Conservation (phyloP, 1,140 invertebrate genomes). For the Zaprionus tsacasi region DNA sequence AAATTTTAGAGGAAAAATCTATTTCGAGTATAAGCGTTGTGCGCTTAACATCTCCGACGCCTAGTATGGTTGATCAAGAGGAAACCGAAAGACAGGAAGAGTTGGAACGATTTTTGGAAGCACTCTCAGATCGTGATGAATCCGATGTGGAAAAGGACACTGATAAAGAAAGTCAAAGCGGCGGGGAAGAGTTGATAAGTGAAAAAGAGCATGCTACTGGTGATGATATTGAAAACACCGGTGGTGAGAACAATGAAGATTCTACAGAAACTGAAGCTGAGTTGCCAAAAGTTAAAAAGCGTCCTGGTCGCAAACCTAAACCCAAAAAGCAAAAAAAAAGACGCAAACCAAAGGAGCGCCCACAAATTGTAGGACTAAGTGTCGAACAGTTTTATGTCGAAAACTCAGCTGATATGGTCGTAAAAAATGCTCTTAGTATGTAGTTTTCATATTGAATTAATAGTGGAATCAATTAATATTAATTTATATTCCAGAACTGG, state of each 20-base stretch:
- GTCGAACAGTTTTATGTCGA: constrained; percentile 80
- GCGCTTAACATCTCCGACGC: constrained; percentile 79
- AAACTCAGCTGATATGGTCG: constrained; percentile 70
- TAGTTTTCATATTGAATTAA: neutral
- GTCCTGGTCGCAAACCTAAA: constrained; percentile 67
- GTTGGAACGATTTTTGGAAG: constrained; percentile 57
- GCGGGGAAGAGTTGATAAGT: constrained; percentile 46
- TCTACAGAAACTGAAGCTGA: constrained; percentile 70
- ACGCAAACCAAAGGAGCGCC: constrained; percentile 70
- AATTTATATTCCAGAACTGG: constrained; percentile 70
- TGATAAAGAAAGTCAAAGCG: constrained; percentile 52
- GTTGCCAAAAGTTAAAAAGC: constrained; percentile 54
- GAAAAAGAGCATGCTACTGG: constrained; percentile 53
- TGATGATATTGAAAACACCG: constrained; percentile 65
- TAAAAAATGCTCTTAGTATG: constrained; percentile 81
- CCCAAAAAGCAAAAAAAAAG: constrained; percentile 63
- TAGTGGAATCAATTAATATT: neutral
- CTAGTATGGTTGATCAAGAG: constrained; percentile 82
- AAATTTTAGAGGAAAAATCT: constrained; percentile 71
- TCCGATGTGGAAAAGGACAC: constrained; percentile 59
- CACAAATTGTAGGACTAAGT: constrained; percentile 73
- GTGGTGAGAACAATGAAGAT: constrained; percentile 58
- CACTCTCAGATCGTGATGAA: constrained; percentile 51
- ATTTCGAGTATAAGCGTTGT: constrained; percentile 82
- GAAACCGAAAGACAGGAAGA: constrained; percentile 70